These are phyloP conservation scores for Lutjanus campechanus DNA, from an alignment of 2,797 vertebrate species.

Conservation along the genomic window DNA sequence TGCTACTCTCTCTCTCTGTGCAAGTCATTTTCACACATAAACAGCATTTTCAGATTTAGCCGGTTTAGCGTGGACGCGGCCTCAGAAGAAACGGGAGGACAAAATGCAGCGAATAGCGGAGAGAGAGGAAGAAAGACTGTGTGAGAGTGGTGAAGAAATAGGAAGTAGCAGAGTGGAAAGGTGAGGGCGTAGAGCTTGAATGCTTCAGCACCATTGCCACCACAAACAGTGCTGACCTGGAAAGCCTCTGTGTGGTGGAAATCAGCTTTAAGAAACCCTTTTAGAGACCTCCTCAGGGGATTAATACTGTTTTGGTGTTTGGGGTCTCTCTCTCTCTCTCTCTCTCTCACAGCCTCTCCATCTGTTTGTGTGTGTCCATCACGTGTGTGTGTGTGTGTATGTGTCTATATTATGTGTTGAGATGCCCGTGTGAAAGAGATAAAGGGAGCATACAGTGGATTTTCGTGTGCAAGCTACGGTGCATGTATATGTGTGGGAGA, in stretches of 20 bases:
- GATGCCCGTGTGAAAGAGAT: constrained; percentile 46
- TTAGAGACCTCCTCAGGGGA: constrained; percentile 75
- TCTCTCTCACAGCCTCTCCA: constrained; percentile 49
- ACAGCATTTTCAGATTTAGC: constrained; percentile 29
- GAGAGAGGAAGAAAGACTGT: neutral
- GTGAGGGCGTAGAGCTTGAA: constrained; percentile 77
- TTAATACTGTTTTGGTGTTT: constrained; percentile 77
- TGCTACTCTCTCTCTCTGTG: neutral
- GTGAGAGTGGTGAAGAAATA: constrained; percentile 57
- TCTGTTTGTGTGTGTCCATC: constrained; percentile 49
- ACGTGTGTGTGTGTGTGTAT: constrained; percentile 28
- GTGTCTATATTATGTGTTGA: constrained; percentile 27
- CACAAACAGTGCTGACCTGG: constrained; percentile 80
- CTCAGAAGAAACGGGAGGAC: constrained; percentile 21
- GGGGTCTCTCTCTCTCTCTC: constrained; percentile 61
- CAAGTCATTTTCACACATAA: constrained; percentile 13
- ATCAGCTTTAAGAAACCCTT: constrained; percentile 78
- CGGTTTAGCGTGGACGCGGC: neutral
- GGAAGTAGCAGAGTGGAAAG: constrained; percentile 76
- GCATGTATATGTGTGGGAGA: constrained; percentile 38
- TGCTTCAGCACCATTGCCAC: constrained; percentile 67
- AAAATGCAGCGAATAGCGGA: constrained; percentile 25
- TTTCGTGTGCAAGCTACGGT: constrained; percentile 12
- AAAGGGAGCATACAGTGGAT: constrained; percentile 29
- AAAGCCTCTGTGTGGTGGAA: constrained; percentile 71